These are phyloP conservation scores for Channa argus DNA, from an alignment of 2,113 vertebrate species.

Conservation along the genomic window DNA sequence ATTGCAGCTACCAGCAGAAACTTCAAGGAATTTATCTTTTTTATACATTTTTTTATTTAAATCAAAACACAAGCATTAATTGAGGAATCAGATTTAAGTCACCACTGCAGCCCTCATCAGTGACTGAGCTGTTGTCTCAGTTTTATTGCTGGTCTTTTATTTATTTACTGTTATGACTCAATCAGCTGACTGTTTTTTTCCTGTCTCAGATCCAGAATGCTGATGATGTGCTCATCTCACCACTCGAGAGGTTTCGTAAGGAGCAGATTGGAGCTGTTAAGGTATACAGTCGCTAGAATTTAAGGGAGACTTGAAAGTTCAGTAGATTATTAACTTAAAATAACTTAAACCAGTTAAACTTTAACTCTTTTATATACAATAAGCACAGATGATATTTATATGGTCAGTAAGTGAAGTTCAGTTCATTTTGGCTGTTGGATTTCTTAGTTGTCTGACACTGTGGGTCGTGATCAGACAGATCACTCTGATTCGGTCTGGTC, in stretches of 20 bases:
- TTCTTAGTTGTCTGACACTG: background rate
- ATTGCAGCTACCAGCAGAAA: no score
- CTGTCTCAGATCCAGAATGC: conserved; percentile 95
- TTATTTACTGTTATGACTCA: conserved; percentile 11
- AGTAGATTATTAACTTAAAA: background rate
- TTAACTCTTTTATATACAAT: background rate
- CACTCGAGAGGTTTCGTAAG: conserved; percentile 97
- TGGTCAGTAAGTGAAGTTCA: background rate
- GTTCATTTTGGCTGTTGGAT: background rate
- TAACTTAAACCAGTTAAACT: background rate
- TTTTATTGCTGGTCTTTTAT: background rate
- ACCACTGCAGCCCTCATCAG: background rate
- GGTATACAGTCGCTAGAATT: conserved; percentile 79
- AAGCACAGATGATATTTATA: background rate
- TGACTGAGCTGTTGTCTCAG: background rate
- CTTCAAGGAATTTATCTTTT: no score
- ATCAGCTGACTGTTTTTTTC: conserved; percentile 14
- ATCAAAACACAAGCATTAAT: no score
- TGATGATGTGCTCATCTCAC: conserved; percentile 96
- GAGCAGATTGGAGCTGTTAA: conserved; percentile 98
- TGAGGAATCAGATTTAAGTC: background rate
- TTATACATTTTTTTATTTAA: no score
- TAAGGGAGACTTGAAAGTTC: background rate
- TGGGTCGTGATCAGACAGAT: conserved; percentile 16
- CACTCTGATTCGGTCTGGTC: conserved; percentile 14